A percentile compares a stretch with the other conserved stretches of the same genome.
phyloP scores from a whole-genome alignment of 2,797 vertebrate genomes.

The Hirundo rustica region DNA sequence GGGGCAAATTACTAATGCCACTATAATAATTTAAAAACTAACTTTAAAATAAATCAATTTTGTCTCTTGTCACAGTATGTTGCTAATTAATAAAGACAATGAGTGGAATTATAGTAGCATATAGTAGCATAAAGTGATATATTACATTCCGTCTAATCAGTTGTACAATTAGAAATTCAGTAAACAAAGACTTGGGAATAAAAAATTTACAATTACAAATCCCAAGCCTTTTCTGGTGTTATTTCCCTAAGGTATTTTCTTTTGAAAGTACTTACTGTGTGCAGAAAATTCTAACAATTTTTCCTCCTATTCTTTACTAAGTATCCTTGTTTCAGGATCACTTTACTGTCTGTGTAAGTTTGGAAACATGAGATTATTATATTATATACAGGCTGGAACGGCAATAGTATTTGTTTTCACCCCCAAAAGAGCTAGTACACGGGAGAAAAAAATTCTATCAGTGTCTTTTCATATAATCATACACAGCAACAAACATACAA shows the following conservation, averaged over 20 bases:
- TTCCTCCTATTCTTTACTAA: not conserved
- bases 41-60: not conserved
- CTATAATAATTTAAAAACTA: not conserved
- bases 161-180: not conserved
- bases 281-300: not conserved
- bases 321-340: not conserved
- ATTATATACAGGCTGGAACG: not conserved
- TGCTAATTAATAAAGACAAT: not conserved
- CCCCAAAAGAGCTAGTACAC: not conserved
- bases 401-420: not conserved
- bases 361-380: not conserved
- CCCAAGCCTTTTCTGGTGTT: not conserved
- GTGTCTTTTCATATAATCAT: not conserved
- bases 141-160: not conserved
- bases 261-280: not conserved
- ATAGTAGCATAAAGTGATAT: not conserved
- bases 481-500: not conserved
- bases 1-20: not conserved
- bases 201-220: not conserved
- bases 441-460: not conserved
- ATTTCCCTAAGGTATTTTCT: not conserved
- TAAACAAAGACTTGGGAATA: not conserved
- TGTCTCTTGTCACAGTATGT: not conserved
- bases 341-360: not conserved
- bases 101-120: not conserved